These are phyloP conservation scores for Eristalis tenax DNA, from an alignment of 2,888 invertebrate genomes.

Conservation along the genomic window DNA sequence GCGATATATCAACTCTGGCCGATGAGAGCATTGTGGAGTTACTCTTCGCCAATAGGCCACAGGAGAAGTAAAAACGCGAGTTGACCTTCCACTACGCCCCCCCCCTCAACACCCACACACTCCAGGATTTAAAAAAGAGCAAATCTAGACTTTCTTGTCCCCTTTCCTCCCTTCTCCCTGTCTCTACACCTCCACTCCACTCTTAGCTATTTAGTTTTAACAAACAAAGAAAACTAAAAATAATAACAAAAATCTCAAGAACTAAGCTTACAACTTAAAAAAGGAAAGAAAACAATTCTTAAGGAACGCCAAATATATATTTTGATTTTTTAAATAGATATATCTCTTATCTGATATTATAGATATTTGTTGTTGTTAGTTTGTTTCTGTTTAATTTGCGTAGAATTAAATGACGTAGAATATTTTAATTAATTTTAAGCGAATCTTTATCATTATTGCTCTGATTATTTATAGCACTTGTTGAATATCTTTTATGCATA, in stretches of 20 bases:
- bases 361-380: slow-evolving; percentile 21
- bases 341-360: slow-evolving; percentile 20
- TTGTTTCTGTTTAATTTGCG: slow-evolving; percentile 36
- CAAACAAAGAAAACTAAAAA: neutral
- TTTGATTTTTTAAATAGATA: slow-evolving; percentile 2
- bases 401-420: slow-evolving; percentile 38
- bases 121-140: slow-evolving; percentile 9
- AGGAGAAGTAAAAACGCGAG: slow-evolving; percentile 77
- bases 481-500: slow-evolving; percentile 70
- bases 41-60: slow-evolving; percentile 88
- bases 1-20: slow-evolving; percentile 96
- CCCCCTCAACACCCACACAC: neutral
- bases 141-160: slow-evolving; percentile 29
- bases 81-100: neutral
- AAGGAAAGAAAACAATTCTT: slow-evolving; percentile 3
- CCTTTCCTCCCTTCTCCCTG: slow-evolving; percentile 28
- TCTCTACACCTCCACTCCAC: slow-evolving; percentile 41
- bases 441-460: slow-evolving; percentile 33
- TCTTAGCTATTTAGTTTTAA: slow-evolving; percentile 41
- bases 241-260: slow-evolving; percentile 16
- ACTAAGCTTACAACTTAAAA: slow-evolving; percentile 38
- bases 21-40: slow-evolving; percentile 94
- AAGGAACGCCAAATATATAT: slow-evolving; percentile 15
- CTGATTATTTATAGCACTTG: slow-evolving; percentile 61
- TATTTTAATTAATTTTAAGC: slow-evolving; percentile 53